Conservation (phyloP, 2,888 invertebrate genomes). For the Agrochola macilenta region DNA sequence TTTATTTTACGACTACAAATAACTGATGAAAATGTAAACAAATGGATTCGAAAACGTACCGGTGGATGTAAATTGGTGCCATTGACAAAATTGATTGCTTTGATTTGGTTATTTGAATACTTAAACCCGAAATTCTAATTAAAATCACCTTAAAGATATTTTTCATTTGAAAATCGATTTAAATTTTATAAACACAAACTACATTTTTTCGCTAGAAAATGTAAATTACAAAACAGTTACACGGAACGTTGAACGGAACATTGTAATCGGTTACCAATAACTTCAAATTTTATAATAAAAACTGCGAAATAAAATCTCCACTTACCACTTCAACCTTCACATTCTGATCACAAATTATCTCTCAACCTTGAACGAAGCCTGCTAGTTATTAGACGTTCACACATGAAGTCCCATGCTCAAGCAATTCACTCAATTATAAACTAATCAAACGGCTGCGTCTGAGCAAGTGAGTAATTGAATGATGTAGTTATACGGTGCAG, state of each 20-base stretch:
- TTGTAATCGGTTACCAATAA: background rate
- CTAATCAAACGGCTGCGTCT: slow-evolving; percentile 51
- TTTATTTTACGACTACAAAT: background rate
- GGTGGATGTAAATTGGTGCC: background rate
- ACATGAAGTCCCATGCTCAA: slow-evolving; percentile 48
- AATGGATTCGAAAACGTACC: too few species aligned
- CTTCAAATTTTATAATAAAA: background rate
- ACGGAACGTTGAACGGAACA: background rate
- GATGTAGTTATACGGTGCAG: slow-evolving; percentile 29
- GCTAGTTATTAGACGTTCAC: slow-evolving; percentile 15
- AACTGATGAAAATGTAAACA: too few species aligned
- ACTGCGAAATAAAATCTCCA: background rate
- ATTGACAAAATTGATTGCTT: background rate
- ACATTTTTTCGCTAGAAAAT: background rate
- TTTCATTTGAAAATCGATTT: background rate
- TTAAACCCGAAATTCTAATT: background rate
- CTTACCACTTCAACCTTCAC: slow-evolving; percentile 3
- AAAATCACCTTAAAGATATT: background rate
- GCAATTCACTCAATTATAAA: slow-evolving; percentile 62
- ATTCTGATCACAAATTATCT: slow-evolving; percentile 3
- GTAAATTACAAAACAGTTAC: background rate
- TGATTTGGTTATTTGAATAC: background rate
- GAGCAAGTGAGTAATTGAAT: slow-evolving; percentile 47
- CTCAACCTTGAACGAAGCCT: slow-evolving; percentile 48
- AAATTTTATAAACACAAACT: background rate